Evolutionary conservation across 2,888 invertebrate genomes (phyloP), one percentile per base, ranked within the genome.

Genomic region (Corbicula japonica): DNA sequence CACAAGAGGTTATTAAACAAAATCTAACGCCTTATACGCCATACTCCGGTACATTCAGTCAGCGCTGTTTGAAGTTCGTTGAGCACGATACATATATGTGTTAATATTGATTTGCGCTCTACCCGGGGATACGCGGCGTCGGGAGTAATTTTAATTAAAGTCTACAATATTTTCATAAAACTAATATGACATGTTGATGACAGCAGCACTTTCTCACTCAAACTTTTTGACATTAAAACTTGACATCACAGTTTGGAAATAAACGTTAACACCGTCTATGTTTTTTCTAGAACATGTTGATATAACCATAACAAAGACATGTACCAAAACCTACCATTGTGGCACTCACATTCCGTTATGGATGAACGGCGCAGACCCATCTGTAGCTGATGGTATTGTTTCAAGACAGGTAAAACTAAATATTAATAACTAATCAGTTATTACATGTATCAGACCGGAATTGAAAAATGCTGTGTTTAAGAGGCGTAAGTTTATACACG

Each of bases 331-430:
- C 1, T 83, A 75, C 41, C 83, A 83, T 23, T 83, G 80, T 38
- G 73, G 73, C 5, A 83, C 83, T 6, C 74, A 80, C 65, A 44
- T 70, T n/a, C 80, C 76, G 4, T 21, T 83, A 18, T 83, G 79
- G 83, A 35, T 83, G 50, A 46, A 66, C n/a, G 84, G 84, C 6
- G 8, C 50, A 3, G 28, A 78, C 54, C 84, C 84, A 4, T 44
- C 73, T 1, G 61, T 38, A 1, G 61, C 58, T 10, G 74, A 80
- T 2, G 68, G 54, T 1, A 71, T 70, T 18, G 80, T 78, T 2
- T 41, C 48, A 1, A 65, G 69, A 41, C 35, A 66, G 52, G 66
- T 66, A 44, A 35, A 54, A 2, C 63, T 73, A 4, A 71, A 63
- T 32, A 77, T 66, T 4, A 44, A 34, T 26, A 34, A 46, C 5